Conservation (phyloP, 2,888 invertebrate species). For the Mimumesa dahlbomi region DNA sequence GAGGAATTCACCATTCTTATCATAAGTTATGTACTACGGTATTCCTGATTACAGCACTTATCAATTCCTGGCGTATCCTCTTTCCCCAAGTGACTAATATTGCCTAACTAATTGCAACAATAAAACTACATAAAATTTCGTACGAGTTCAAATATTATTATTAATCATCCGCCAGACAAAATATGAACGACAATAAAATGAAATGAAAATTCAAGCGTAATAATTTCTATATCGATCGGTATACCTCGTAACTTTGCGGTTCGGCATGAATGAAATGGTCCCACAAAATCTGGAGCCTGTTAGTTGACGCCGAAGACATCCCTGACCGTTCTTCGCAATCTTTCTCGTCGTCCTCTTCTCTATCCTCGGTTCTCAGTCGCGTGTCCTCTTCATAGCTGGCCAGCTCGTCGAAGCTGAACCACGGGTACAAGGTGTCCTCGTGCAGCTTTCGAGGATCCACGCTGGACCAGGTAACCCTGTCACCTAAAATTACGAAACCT, state of each 20-base stretch:
- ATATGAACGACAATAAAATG: background rate
- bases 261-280: slow-evolving; percentile 85
- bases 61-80: background rate
- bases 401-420: slow-evolving; percentile 55
- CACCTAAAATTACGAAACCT: slow-evolving; percentile 53
- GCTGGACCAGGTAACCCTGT: slow-evolving; percentile 49
- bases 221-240: background rate
- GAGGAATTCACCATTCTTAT: background rate
- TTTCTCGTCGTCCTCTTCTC: slow-evolving; percentile 60
- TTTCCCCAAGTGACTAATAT: too few relatives aligned
- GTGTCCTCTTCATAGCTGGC: slow-evolving; percentile 56
- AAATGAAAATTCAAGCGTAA: background rate
- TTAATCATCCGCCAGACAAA: background rate
- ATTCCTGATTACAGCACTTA: background rate
- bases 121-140: too few relatives aligned
- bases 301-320: slow-evolving; percentile 68
- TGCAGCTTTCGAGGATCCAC: slow-evolving; percentile 27
- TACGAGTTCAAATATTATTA: background rate
- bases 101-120: too few relatives aligned
- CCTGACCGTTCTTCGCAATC: slow-evolving; percentile 53
- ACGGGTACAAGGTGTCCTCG: slow-evolving; percentile 46
- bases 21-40: background rate
- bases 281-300: slow-evolving; percentile 82
- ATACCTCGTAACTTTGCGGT: slow-evolving; percentile 84
- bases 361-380: slow-evolving; percentile 52